Base-by-base conservation (phyloP, 2,888 invertebrate species). In the Chorisops tibialis region DNA sequence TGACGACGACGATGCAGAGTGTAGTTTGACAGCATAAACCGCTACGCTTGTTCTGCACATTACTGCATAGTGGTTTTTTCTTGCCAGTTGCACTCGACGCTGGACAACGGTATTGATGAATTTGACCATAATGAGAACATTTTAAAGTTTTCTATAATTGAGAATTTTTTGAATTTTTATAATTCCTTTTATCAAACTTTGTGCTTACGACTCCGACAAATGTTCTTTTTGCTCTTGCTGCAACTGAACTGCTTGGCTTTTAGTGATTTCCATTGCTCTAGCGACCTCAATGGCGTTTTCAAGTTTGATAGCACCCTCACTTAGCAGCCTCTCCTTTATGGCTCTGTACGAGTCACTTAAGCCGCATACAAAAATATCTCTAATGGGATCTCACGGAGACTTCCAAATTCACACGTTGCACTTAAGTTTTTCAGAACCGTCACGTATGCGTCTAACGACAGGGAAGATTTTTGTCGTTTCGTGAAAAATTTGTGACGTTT, bases 301-400 rank as follows among this genome's bases (percentile, higher is more conserved):
- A 9, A 66, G 35, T 18, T 37, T 14, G 7, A 63, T 65, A 30
- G 54, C 52, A 1, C 64, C 66, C 65, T 67, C 66, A 43, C 60
- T 67, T 5, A 68, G 30, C 37, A 67, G 24, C 21, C 52, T 63
- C 64, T 67, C 65, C 60, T 63, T 67, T 12, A 67, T 63, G 39
- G 60, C 39, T 18, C 21, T 19, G 11, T 54, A 50, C 21, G 54
- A 56, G 1, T 61, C 12, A 7, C 64, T 63, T 59, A 68, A 59
- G 2, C 65, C 66, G 24, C 24, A 24, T 7, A 24, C 24, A 24
- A 24, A 24, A 24, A 24, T 24, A 7, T 24, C 24, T 63, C 48
- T 11, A 65, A 65, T 5, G 67, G 12, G 2, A 65, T 62, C 39
- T 66, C 64, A 6, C 62, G 60, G 3, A 68, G 19, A 5, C 14